These are phyloP conservation scores for Myrmecobius fasciatus DNA, from an alignment of 2,113 vertebrate genomes.

Conservation along the genomic window DNA sequence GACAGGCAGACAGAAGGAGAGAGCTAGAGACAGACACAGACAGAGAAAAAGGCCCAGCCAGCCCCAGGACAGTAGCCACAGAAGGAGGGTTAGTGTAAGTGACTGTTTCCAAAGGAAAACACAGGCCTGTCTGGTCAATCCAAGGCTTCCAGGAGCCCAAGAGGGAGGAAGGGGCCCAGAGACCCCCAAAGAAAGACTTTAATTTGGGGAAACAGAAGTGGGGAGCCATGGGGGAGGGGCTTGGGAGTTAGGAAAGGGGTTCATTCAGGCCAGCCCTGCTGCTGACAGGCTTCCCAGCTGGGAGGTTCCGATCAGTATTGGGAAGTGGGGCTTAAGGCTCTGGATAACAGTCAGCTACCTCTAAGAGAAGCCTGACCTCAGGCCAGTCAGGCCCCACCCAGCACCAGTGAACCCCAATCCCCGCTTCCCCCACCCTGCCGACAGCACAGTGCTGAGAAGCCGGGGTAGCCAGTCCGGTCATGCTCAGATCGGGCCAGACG, in stretches of 20 bases:
- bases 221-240: too few relatives aligned
- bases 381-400: too few relatives aligned
- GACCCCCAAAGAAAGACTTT: neutral
- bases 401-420: too few relatives aligned
- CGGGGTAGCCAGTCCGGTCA: fast-evolving
- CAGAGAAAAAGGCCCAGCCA: neutral
- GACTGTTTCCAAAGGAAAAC: neutral
- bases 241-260: too few relatives aligned
- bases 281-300: too few relatives aligned
- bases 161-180: neutral
- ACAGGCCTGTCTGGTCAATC: neutral
- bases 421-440: neutral
- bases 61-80: neutral
- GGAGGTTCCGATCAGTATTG: too few relatives aligned
- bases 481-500: neutral
- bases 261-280: too few relatives aligned
- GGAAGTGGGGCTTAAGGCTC: too few relatives aligned
- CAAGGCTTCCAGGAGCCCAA: neutral
- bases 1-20: too few relatives aligned
- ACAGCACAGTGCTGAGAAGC: fast-evolving
- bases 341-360: too few relatives aligned
- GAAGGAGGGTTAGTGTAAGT: neutral
- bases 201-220: neutral
- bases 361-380: too few relatives aligned
- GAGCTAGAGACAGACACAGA: too few relatives aligned